Conservation (phyloP, 2,888 invertebrate species). For the Drosophila vallismaia region DNA sequence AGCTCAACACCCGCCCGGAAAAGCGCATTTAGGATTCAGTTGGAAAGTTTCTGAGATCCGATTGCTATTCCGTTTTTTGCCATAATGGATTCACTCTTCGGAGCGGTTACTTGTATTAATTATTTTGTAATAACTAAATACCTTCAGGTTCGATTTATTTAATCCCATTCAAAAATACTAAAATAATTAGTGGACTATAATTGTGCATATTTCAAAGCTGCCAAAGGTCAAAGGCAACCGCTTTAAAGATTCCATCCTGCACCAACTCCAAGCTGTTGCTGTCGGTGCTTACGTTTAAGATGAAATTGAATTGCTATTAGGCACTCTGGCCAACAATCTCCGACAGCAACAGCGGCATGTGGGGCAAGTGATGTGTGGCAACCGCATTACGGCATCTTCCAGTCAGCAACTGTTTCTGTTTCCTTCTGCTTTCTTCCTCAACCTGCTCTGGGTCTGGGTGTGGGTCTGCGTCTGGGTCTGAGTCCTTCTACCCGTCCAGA, state of each 20-base stretch:
- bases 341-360: not conserved
- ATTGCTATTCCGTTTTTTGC: not conserved
- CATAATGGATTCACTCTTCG: not conserved
- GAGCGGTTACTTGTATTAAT: not conserved
- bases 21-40: slow-evolving; percentile 58
- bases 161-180: not conserved
- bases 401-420: slow-evolving; percentile 25
- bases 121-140: not conserved
- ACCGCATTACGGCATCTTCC: slow-evolving; percentile 42
- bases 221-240: not conserved
- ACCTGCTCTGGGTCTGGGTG: slow-evolving; percentile 3
- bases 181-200: not conserved
- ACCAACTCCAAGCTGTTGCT: slow-evolving; percentile 25
- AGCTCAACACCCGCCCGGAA: slow-evolving; percentile 34
- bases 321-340: slow-evolving; percentile 26
- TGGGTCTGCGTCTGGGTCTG: not conserved
- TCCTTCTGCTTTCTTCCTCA: slow-evolving; percentile 14
- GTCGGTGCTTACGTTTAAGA: slow-evolving; percentile 35
- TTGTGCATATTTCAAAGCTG: not conserved
- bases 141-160: not conserved
- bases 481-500: not conserved
- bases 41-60: slow-evolving; percentile 1
- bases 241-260: not conserved
- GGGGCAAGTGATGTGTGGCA: slow-evolving; percentile 39
- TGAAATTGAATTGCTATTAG: slow-evolving; percentile 47